Base-by-base conservation (phyloP, 2,888 invertebrate genomes). In the Crossocerus cetratus region DNA sequence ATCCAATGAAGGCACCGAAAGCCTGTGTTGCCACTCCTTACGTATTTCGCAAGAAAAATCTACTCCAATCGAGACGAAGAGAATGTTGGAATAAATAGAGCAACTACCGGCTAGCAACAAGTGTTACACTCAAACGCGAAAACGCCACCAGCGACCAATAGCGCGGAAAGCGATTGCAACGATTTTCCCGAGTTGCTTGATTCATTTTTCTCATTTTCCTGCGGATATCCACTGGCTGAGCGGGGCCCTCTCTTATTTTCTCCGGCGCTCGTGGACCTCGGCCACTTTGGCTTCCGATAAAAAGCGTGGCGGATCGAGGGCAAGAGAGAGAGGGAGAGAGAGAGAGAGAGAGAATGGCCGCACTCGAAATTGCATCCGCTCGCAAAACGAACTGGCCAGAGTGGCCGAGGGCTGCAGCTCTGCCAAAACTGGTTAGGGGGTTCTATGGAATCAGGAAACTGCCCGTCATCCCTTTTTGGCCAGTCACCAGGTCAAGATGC, bases 331-430 rank as follows among this genome's bases (percentile, higher is more conserved):
- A 4, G 8, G 1, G 8, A 32, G 8, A 4, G 5, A 32, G 32
- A 32, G 32, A 32, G 11, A 11, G 32, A 32, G 32, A 32, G 32
- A 32, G 32, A 32, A 32, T 32, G 32, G 32, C 32, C 70, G 67
- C 65, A 64, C 62, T 65, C 68, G 70, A 71, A 80, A 80, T 80
- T 80, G 74, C 74, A 74, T 78, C 78, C 80, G 80, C 72, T 56
- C 53, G 68, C 32, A 66, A 60, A 69, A 57, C 61, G 73, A 69
- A 77, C 54, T 69, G 53, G 21, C n/a, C 32, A 45, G 43, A 59
- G 62, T 16, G 58, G 53, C 68, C 43, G 64, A 64, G 60, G 63
- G 43, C 23, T 45, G 53, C 44, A 64, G 65, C 69, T 67, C 65
- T 23, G 69, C 66, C 59, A 65, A 69, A 72, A 71, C 45, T 58